Evolutionary conservation across 2,888 invertebrate genomes (phyloP).

Genomic region (Lasius platythorax): DNA sequence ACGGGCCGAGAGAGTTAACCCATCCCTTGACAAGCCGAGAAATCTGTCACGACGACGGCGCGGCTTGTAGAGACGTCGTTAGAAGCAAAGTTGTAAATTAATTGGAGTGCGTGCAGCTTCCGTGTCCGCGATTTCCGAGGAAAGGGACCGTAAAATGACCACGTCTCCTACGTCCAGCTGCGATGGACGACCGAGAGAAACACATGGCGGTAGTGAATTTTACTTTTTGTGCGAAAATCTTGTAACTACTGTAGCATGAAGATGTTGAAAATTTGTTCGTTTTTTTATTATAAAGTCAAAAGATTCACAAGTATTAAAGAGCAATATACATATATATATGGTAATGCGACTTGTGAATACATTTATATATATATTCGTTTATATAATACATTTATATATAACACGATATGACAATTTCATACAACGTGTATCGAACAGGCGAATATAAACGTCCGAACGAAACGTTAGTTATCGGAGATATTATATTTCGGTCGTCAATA

Average conservation of each 20-base stretch:
- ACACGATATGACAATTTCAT: background rate
- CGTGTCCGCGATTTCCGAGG: conserved; percentile 23
- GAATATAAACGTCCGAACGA: conserved; percentile 64
- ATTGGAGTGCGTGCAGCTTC: conserved; percentile 47
- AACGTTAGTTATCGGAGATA: conserved; percentile 61
- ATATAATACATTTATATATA: background rate
- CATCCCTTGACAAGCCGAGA: conserved; percentile 36
- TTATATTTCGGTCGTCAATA: conserved; percentile 59
- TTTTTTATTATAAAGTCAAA: background rate
- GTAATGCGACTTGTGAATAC: background rate
- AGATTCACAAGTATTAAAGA: background rate
- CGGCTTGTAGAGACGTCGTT: conserved; percentile 44
- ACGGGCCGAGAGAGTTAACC: conserved; percentile 34
- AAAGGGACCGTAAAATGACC: conserved; percentile 33
- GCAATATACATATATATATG: background rate
- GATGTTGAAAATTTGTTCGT: background rate
- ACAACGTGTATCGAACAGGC: conserved; percentile 35
- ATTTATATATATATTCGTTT: background rate
- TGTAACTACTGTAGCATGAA: too few relatives aligned
- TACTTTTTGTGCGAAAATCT: background rate
- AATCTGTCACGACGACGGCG: conserved; percentile 41
- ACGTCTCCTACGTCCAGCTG: background rate
- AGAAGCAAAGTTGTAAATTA: conserved; percentile 50
- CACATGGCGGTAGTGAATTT: background rate
- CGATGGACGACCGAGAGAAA: background rate